Conservation (phyloP, 1,140 invertebrate genomes). For the Stenopsyche tienmushanensis region DNA sequence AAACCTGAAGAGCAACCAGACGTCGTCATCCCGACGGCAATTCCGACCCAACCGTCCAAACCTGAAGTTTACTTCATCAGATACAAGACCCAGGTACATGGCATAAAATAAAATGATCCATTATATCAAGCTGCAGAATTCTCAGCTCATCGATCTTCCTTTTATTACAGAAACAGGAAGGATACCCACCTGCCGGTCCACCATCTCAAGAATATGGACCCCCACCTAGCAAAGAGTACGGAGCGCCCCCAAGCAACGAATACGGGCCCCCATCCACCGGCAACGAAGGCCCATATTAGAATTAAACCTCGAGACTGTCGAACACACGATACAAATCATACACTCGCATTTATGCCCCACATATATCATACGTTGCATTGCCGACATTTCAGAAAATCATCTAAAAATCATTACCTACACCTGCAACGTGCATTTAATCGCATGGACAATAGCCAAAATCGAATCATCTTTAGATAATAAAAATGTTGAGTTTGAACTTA, state of each 20-base stretch:
- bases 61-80: slow-evolving; percentile 86
- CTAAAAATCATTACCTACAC: background rate
- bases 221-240: slow-evolving; percentile 49
- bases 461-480: background rate
- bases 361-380: background rate
- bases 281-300: slow-evolving; percentile 38
- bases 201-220: too few species aligned
- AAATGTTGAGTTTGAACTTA: slow-evolving; percentile 5
- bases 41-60: slow-evolving; percentile 79
- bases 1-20: slow-evolving; percentile 81
- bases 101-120: background rate
- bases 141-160: background rate
- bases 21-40: slow-evolving; percentile 72
- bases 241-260: slow-evolving; percentile 53
- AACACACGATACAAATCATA: background rate
- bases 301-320: slow-evolving; percentile 1
- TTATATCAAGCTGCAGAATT: background rate
- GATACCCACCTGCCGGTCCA: slow-evolving; percentile 49
- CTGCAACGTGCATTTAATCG: slow-evolving; percentile 2
- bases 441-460: background rate
- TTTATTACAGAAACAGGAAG: slow-evolving; percentile 52
- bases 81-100: slow-evolving; percentile 78
- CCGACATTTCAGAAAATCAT: background rate
- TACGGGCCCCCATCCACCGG: slow-evolving; percentile 51
- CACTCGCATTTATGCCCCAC: background rate